phyloP scores from a whole-genome alignment of 2,797 vertebrate species.

The Octomys mimax region DNA sequence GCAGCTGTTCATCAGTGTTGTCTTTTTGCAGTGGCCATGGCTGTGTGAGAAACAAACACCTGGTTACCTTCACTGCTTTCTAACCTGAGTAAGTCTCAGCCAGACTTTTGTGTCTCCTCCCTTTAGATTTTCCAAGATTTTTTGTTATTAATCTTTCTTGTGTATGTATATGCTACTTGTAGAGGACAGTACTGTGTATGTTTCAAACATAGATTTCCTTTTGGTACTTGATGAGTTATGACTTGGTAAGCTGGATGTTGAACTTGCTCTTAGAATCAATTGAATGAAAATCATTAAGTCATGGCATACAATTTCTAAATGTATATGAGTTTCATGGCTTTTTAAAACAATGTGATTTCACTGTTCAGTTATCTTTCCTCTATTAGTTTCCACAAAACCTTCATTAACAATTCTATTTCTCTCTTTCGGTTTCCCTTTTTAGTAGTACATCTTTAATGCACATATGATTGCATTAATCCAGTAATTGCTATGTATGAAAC shows the following conservation, averaged over 20 bases:
- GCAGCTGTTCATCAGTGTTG: neutral
- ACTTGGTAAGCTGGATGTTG: neutral
- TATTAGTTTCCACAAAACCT: neutral
- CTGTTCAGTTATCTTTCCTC: neutral
- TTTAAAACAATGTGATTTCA: neutral
- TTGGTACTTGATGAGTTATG: neutral
- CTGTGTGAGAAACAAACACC: conserved; percentile 53
- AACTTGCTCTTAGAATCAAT: neutral
- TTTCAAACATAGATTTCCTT: neutral
- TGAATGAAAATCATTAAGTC: neutral
- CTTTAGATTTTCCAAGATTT: neutral
- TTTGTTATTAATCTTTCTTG: neutral
- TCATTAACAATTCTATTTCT: neutral
- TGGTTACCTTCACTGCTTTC: neutral
- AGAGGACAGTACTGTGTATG: neutral
- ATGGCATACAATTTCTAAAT: neutral
- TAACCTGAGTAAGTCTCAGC: neutral
- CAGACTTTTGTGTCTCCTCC: neutral
- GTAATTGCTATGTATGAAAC: neutral
- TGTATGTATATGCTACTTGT: neutral
- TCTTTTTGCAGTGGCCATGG: conserved; percentile 17
- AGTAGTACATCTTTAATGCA: neutral
- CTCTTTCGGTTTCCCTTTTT: neutral
- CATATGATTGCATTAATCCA: neutral
- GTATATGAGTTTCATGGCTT: neutral